A percentile compares a stretch with the other conserved stretches of the same genome.
Evolutionary conservation across 2,113 vertebrate species (phyloP).

Genomic region (Cyanoliseus patagonus): DNA sequence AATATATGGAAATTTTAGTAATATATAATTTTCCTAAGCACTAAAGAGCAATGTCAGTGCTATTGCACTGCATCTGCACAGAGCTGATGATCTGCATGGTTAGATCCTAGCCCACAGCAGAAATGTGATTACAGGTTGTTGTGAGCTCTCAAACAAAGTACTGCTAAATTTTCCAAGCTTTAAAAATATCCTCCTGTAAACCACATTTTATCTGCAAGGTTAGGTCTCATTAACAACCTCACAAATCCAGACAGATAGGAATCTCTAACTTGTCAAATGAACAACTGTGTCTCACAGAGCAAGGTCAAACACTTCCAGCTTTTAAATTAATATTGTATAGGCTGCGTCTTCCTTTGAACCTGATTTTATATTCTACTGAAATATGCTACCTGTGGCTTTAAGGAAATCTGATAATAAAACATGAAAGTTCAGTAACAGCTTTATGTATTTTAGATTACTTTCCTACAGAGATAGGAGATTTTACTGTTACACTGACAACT

Average conservation of each 20-base stretch:
- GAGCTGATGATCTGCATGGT: neutral
- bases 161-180: neutral
- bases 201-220: neutral
- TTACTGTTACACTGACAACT: neutral
- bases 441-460: slow-evolving; percentile 35
- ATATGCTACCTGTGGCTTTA: neutral
- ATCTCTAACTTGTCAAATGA: neutral
- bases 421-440: slow-evolving; percentile 16
- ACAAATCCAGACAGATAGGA: neutral
- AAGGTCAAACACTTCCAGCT: slow-evolving; percentile 40
- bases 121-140: neutral
- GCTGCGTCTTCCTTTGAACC: slow-evolving; percentile 16
- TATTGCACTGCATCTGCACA: fast-evolving
- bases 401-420: slow-evolving; percentile 37
- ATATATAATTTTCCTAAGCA: neutral
- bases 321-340: slow-evolving; percentile 46
- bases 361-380: slow-evolving; percentile 30
- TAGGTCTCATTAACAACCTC: neutral
- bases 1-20: neutral
- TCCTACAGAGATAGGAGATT: neutral
- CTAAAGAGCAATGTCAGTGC: neutral
- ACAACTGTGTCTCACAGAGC: neutral
- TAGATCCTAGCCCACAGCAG: neutral
- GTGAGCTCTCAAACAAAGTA: neutral
- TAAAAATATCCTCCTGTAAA: neutral